A percentile compares a stretch with the other conserved stretches of the same genome.
phyloP scores from a whole-genome alignment of 2,797 vertebrate genomes.

The Labroides dimidiatus region DNA sequence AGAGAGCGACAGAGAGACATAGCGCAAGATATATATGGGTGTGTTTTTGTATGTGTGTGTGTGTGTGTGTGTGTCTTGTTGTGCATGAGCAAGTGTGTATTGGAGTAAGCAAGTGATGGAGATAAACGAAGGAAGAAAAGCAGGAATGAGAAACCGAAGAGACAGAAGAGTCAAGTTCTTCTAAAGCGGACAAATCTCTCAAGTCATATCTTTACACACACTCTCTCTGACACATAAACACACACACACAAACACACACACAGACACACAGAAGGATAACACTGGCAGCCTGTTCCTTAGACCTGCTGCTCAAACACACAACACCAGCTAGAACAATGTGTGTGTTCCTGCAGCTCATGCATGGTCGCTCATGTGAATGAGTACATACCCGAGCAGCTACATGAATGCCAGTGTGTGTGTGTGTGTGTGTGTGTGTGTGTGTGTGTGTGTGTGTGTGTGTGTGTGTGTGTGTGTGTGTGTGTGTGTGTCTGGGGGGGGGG shows the following conservation, averaged over 20 bases:
- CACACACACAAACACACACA: conserved; percentile 7
- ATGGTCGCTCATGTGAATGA: conserved; percentile 53
- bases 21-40: conserved; percentile 28
- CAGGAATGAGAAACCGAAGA: conserved; percentile 39
- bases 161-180: conserved; percentile 45
- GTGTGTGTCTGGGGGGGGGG: too few species aligned
- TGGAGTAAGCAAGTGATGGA: background rate
- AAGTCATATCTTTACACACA: conserved; percentile 13
- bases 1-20: conserved; percentile 57
- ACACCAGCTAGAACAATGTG: conserved; percentile 23
- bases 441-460: conserved; percentile 12
- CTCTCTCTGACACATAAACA: conserved; percentile 3
- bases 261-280: background rate
- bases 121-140: conserved; percentile 37
- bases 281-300: conserved; percentile 13
- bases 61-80: background rate
- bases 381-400: conserved; percentile 31
- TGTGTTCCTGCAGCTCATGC: conserved; percentile 34
- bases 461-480: too few species aligned
- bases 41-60: background rate
- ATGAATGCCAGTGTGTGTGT: conserved; percentile 27
- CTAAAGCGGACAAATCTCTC: too few species aligned
- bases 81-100: background rate
- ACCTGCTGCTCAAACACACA: conserved; percentile 21
- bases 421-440: conserved; percentile 21